Percentiles rank a stretch among this genome's conserved stretches.
phyloP scores from a whole-genome alignment of 1,140 invertebrate species.

The Telenomus remus region DNA sequence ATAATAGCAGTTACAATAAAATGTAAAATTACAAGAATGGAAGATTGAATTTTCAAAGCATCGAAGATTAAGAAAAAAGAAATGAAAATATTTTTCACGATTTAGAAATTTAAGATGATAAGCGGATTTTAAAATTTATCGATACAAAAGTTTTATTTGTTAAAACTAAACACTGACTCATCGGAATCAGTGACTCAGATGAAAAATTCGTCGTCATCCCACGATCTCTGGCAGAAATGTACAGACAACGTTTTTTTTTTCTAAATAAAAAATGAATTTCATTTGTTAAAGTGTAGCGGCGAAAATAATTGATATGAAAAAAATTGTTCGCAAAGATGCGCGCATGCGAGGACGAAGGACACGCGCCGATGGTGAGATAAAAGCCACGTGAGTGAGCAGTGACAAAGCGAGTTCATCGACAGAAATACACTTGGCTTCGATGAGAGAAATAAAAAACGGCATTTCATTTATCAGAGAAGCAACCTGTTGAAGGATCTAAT shows the following conservation, averaged over 20 bases:
- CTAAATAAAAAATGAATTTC: no score
- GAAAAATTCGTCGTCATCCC: background rate
- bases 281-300: no score
- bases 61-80: no score
- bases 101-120: background rate
- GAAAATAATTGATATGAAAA: no score
- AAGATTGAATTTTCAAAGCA: no score
- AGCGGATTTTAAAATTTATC: background rate
- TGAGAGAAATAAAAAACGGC: conserved; percentile 30
- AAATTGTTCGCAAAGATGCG: no score
- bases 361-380: conserved; percentile 55
- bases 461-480: conserved; percentile 34
- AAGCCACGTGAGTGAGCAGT: conserved; percentile 55
- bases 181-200: background rate
- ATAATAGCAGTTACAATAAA: no score
- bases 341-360: conserved; percentile 52
- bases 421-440: conserved; percentile 51
- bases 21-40: no score
- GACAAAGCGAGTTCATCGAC: conserved; percentile 59
- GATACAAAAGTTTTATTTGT: background rate
- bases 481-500: conserved; percentile 45
- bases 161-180: conserved; percentile 1
- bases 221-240: no score
- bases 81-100: no score
- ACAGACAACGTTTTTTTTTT: no score